Percentiles rank a stretch among this genome's conserved stretches.
Conservation (phyloP, 2,797 vertebrate species). For the Anas bahamensis region DNA sequence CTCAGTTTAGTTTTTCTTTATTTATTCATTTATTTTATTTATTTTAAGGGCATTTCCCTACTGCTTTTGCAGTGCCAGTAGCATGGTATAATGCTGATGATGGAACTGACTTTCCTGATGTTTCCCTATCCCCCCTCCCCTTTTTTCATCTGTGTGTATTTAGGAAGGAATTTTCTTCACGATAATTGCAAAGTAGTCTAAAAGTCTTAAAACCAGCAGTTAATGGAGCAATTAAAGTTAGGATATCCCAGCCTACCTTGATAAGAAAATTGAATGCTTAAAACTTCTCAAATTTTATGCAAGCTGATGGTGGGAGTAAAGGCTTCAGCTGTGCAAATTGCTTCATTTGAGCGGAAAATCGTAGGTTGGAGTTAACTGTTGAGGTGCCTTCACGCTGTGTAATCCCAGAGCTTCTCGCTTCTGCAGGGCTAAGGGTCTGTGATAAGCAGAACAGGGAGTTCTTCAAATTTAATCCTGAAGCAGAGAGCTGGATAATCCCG, state of each 20-base stretch:
- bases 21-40: neutral
- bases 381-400: neutral
- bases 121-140: neutral
- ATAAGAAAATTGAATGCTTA: neutral
- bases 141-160: neutral
- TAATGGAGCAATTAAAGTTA: constrained; percentile 18
- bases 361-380: neutral
- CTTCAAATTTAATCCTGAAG: neutral
- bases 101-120: neutral
- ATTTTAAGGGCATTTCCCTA: neutral
- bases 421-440: neutral
- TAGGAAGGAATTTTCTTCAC: neutral
- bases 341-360: neutral
- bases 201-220: neutral
- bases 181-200: neutral
- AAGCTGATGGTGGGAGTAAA: neutral
- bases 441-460: neutral
- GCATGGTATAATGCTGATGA: fast-evolving
- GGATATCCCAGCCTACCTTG: constrained; percentile 9
- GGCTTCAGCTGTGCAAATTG: neutral
- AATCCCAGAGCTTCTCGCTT: neutral
- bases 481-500: neutral
- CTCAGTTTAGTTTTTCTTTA: neutral
- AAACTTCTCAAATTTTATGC: neutral
- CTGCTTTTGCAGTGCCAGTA: neutral